Percentiles rank a stretch among this genome's conserved stretches.
Evolutionary conservation across 1,140 invertebrate species (phyloP).

Genomic region (Odontomachus brunneus): DNA sequence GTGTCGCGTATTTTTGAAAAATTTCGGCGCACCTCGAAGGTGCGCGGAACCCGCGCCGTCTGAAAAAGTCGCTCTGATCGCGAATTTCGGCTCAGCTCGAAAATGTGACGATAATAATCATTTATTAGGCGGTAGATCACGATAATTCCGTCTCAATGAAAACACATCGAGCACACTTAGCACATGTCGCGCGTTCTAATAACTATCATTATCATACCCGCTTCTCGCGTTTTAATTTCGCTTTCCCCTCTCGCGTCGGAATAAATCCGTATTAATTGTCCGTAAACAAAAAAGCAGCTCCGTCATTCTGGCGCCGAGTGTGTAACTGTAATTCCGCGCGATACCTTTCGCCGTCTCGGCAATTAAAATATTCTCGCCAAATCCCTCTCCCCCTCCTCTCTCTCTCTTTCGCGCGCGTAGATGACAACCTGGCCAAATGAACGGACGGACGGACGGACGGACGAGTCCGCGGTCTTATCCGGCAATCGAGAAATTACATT

Average conservation of each 20-base stretch:
- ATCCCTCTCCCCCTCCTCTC: not conserved
- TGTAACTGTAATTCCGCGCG: too few relatives aligned
- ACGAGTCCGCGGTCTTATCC: conserved; percentile 29
- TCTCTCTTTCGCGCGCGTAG: not conserved
- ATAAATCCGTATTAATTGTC: conserved; percentile 17
- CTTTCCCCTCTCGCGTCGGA: not conserved
- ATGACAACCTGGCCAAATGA: conserved; percentile 22
- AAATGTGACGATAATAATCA: too few relatives aligned
- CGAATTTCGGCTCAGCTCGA: too few relatives aligned
- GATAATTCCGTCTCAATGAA: too few relatives aligned
- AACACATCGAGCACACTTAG: not conserved
- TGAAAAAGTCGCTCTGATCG: too few relatives aligned
- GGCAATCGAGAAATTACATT: conserved; percentile 59
- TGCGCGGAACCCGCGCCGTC: too few relatives aligned
- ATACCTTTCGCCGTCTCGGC: not conserved
- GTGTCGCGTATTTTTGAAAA: too few relatives aligned
- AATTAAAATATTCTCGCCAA: conserved; percentile 36
- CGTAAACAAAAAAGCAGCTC: conserved; percentile 7
- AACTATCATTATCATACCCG: not conserved
- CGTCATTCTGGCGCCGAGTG: not conserved
- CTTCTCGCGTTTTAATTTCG: not conserved
- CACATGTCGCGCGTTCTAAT: not conserved
- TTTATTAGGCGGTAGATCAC: too few relatives aligned
- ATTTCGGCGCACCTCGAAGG: too few relatives aligned
- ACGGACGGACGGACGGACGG: not conserved